phyloP scores from a whole-genome alignment of 2,888 invertebrate genomes.

The Andricus curvator region DNA sequence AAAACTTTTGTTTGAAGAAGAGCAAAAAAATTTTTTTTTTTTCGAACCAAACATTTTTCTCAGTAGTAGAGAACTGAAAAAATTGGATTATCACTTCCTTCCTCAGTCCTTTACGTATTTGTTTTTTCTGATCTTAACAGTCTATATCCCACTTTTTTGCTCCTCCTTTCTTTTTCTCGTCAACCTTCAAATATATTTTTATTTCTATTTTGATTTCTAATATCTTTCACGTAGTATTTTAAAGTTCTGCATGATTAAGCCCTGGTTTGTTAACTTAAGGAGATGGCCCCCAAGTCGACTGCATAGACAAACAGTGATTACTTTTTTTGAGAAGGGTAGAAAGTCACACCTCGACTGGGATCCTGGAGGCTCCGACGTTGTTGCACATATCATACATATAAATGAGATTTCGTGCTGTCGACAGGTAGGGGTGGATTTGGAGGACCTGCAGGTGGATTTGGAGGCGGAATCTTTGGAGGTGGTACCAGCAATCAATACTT shows the following conservation, averaged over 20 bases:
- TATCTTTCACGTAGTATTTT: not conserved
- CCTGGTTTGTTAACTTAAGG: not conserved
- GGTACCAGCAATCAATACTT: constrained; percentile 71
- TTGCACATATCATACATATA: constrained; percentile 64
- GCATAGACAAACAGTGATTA: constrained; percentile 30
- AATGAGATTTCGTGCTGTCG: constrained; percentile 65
- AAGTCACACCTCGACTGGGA: constrained; percentile 27
- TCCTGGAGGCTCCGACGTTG: constrained; percentile 35
- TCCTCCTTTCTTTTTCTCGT: no score
- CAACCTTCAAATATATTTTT: no score
- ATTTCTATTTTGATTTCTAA: no score
- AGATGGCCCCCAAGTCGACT: not conserved
- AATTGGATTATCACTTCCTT: no score
- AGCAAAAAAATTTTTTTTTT: no score
- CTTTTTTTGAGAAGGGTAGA: constrained; percentile 17
- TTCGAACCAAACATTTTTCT: no score
- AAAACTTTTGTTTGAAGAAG: no score
- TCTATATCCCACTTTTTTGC: no score
- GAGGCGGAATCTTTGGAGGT: constrained; percentile 58
- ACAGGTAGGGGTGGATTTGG: constrained; percentile 65
- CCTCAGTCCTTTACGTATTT: no score
- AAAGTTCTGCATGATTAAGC: not conserved
- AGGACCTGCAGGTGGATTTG: constrained; percentile 53
- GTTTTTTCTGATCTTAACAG: no score
- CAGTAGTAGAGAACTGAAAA: no score